These are phyloP conservation scores for Heliconius hermathena DNA, from an alignment of 1,140 invertebrate genomes.

Conservation along the genomic window DNA sequence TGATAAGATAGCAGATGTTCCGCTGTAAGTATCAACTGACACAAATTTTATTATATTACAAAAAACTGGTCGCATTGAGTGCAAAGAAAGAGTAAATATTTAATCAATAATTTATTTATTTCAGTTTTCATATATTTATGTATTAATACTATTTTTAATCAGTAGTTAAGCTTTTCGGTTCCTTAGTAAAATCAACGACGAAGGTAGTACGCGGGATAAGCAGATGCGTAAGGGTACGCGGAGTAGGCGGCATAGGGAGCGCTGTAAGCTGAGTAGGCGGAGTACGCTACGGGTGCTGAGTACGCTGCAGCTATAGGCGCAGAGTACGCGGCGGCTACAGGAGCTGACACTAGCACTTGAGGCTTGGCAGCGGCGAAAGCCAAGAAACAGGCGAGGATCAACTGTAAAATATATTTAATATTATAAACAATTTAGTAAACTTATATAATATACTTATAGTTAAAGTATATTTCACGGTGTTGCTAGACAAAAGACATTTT, in stretches of 20 bases:
- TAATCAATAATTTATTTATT: not conserved
- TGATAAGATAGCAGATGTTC: too few species aligned
- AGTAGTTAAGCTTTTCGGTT: not conserved
- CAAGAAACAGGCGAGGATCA: constrained; percentile 66
- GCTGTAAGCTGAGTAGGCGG: constrained; percentile 68
- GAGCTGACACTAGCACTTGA: constrained; percentile 46
- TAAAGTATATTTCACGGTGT: not conserved
- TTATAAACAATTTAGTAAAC: too few species aligned
- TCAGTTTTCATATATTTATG: not conserved
- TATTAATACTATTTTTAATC: not conserved
- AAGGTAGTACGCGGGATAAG: constrained; percentile 59
- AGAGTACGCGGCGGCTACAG: constrained; percentile 69
- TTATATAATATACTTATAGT: too few species aligned
- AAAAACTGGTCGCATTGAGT: too few species aligned
- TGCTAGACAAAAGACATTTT: not conserved
- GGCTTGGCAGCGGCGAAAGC: constrained; percentile 51
- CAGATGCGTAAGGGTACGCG: constrained; percentile 61
- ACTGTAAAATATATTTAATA: constrained; percentile 48
- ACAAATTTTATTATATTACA: too few species aligned
- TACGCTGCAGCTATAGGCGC: constrained; percentile 59
- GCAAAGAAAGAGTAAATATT: not conserved
- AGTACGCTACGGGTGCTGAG: constrained; percentile 55
- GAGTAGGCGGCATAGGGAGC: constrained; percentile 65
- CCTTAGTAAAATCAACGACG: constrained; percentile 31
- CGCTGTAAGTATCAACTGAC: too few species aligned